Evolutionary conservation across 2,888 invertebrate species (phyloP).

Genomic region (Diarsia dahlii): DNA sequence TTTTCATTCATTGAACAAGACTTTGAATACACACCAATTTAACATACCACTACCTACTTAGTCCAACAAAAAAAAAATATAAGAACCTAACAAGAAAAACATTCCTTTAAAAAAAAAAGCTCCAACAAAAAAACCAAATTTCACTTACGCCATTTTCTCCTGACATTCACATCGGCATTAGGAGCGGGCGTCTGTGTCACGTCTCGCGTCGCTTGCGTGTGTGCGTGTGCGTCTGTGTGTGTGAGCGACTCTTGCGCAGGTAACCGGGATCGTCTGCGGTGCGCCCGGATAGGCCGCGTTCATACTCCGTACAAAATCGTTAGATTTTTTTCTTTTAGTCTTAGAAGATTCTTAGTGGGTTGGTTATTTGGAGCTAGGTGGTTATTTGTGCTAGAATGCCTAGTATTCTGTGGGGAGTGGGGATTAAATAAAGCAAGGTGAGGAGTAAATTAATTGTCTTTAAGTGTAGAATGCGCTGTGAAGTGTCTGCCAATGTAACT

Average conservation of each 20-base stretch:
- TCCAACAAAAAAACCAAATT: slow-evolving; percentile 62
- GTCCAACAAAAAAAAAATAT: slow-evolving; percentile 20
- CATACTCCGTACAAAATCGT: slow-evolving; percentile 77
- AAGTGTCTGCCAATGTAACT: slow-evolving; percentile 9
- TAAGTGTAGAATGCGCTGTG: slow-evolving; percentile 33
- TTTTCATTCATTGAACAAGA: not conserved
- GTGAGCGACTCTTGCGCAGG: slow-evolving; percentile 82
- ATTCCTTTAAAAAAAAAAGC: slow-evolving; percentile 65
- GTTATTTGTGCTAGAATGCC: slow-evolving; percentile 58
- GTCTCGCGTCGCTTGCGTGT: slow-evolving; percentile 72
- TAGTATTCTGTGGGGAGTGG: slow-evolving; percentile 29
- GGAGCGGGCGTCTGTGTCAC: slow-evolving; percentile 83
- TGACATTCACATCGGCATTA: slow-evolving; percentile 78
- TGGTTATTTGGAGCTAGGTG: slow-evolving; percentile 36
- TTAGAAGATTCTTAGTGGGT: slow-evolving; percentile 84
- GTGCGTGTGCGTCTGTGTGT: slow-evolving; percentile 61
- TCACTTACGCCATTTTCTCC: slow-evolving; percentile 79
- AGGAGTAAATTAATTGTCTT: slow-evolving; percentile 57
- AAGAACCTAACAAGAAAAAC: slow-evolving; percentile 60
- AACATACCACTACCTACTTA: not conserved
- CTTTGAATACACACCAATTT: slow-evolving; percentile 1
- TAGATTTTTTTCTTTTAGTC: slow-evolving; percentile 79
- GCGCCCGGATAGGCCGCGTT: slow-evolving; percentile 77
- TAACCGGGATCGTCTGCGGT: slow-evolving; percentile 86
- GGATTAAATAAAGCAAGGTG: slow-evolving; percentile 28